phyloP scores from a whole-genome alignment of 2,113 vertebrate species.

The Cinclus cinclus region DNA sequence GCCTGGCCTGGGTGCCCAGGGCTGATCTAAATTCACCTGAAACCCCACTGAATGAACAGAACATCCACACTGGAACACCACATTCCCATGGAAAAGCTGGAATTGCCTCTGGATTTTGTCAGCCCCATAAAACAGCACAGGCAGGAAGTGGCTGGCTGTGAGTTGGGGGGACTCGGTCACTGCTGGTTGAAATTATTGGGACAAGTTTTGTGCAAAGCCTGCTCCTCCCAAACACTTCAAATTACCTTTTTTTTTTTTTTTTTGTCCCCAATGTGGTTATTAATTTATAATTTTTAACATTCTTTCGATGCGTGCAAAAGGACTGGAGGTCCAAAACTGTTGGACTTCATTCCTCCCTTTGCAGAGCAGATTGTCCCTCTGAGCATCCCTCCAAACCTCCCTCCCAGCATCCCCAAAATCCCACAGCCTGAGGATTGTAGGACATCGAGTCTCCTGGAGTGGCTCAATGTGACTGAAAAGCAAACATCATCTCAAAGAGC shows the following conservation, averaged over 20 bases:
- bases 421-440: rapidly evolving
- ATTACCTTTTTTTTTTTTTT: background rate
- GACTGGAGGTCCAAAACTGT: background rate
- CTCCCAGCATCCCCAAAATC: background rate
- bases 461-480: background rate
- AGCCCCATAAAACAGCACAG: background rate
- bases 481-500: background rate
- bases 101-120: background rate
- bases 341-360: background rate
- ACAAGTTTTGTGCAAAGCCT: background rate
- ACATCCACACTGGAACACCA: background rate
- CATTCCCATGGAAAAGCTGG: background rate
- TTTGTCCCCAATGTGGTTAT: background rate
- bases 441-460: rapidly evolving
- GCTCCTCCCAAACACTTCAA: background rate
- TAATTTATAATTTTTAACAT: background rate
- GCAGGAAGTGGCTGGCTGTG: background rate
- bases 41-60: background rate
- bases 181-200: background rate
- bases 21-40: background rate
- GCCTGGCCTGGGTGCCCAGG: background rate
- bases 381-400: background rate
- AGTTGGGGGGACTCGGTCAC: rapidly evolving
- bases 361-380: background rate
- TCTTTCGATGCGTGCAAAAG: rapidly evolving